Evolutionary conservation across 2,888 invertebrate genomes (phyloP), one percentile per base, ranked within the genome.

Genomic region (Malthinus seriepunctatus): DNA sequence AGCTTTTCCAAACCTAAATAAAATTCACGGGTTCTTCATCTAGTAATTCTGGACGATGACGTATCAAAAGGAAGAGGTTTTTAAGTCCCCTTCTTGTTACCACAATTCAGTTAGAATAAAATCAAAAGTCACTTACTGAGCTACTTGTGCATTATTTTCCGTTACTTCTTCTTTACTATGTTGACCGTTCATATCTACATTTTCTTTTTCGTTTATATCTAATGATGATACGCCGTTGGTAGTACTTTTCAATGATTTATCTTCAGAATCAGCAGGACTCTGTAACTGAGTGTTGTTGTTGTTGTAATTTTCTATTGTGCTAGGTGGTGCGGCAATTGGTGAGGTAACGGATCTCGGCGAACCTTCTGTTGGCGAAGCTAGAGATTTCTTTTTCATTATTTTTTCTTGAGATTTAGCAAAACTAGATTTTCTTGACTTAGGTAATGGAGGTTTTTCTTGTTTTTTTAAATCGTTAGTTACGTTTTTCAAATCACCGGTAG

Each of bases 401-500:
- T 69, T 69, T 52, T 70, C 69, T 42, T 68, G 67, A 12, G 69
- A 69, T 52, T 69, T 69, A 33, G 61, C 68, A 58, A 68, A 61
- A 59, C 67, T 70, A 56, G 82, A 79, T 66, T 75, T 78, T 57
- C 78, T 72, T 45, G 76, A 67, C 70, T 78, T 79, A 32, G 80
- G 80, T 62, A 83, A 71, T 56, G 83, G 83, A 63, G 83, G 83
- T 73, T 80, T 81, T 46, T 77, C 79, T 64, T 79, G 78, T 62
- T 77, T 78, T 52, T 76, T 68, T 60, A 69, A 73, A 34, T 47
- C 7, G 10, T 64, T 61, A 7, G 14, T 64, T 56, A 33, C 63
- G 60, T 58, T 68, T 73, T 60, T 73, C 72, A 33, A 62, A 34
- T 38, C 73, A 71, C 39, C 39, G 45, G 67, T 69, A 67, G 89